Base-by-base conservation (phyloP, 2,797 vertebrate genomes). In the Smutsia gigantea region DNA sequence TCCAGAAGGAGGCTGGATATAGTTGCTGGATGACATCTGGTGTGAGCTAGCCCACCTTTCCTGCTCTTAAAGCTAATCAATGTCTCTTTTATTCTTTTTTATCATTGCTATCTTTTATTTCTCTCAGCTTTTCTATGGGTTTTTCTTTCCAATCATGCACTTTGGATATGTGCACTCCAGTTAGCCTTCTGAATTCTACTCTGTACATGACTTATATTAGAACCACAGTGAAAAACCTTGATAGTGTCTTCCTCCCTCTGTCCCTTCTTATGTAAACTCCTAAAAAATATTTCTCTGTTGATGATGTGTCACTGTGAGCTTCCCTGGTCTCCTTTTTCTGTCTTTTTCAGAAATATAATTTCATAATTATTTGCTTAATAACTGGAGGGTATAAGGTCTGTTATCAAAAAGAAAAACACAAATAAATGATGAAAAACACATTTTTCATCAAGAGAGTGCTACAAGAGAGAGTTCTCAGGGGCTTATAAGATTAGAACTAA, bases 271-370 rank as follows among this genome's bases (percentile, higher is more conserved):
- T 42, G 12, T 91, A 77, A 61, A 55, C 77, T 84, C 75, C 51
- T 72, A 55, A 82, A 95, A 84, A 23, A 29, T 7, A 21, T 15
- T 63, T 84, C 83, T 42, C 10, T 86, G 13, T 19, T 25, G 9
- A 51, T 77, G 57, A 42, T 51, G 7, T 74, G 25, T 78, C 93
- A 64, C n/a, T 75, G 0, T 87, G 86, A 77, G 21, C 9, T 59
- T 86, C 34, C 25, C 25, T 82, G 77, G 12, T 82, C 25, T 72
- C 4, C 27, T 87, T 81, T 78, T 18, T 23, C 37, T 81, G 72
- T 12, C 64, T 83, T 93, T 96, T 72, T 81, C 51, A 69, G 85
- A 78, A 95, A 85, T 49, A 31, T 61, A 34, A 66, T 71, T 84
- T 84, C 53, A 71, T 89, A 53, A 37, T 79, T 87, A 79, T 57